Evolutionary conservation across 92 coral and sea anemone genomes (phyloP).

Genomic region (Chrysogorgia sp.): DNA sequence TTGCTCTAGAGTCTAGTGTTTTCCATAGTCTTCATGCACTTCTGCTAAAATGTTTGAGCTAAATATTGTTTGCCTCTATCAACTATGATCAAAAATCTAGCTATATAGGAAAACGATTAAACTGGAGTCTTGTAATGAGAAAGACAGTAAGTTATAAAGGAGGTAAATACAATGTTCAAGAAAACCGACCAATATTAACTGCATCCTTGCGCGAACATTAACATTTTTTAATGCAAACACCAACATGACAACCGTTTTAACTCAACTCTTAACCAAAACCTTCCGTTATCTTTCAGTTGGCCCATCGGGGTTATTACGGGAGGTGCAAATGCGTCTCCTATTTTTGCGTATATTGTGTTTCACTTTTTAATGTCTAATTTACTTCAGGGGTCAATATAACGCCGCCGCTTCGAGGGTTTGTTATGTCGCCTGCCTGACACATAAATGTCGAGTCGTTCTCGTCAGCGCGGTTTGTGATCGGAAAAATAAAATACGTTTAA

Average conservation of each 20-base stretch:
- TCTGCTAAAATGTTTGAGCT: too few relatives aligned
- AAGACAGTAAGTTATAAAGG: too few relatives aligned
- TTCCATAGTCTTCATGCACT: too few relatives aligned
- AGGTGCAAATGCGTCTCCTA: background rate
- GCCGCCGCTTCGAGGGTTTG: background rate
- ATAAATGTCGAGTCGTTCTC: background rate
- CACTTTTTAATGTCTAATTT: conserved; percentile 17
- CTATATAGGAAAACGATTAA: too few relatives aligned
- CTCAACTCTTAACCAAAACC: background rate
- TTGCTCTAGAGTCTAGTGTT: too few relatives aligned
- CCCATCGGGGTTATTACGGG: conserved; percentile 4
- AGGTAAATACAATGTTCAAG: too few relatives aligned
- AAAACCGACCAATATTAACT: background rate
- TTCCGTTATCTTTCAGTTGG: background rate
- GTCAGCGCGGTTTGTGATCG: background rate
- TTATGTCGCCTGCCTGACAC: conserved; percentile 32
- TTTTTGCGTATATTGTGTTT: conserved; percentile 12
- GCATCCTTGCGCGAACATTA: too few relatives aligned
- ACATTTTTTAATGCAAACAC: too few relatives aligned
- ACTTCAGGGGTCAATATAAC: conserved; percentile 27
- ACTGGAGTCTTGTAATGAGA: too few relatives aligned
- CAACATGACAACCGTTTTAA: too few relatives aligned
- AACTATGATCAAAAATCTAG: too few relatives aligned
- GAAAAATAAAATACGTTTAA: background rate
- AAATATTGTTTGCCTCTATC: too few relatives aligned